These are phyloP conservation scores for Mystacides longicornis DNA, from an alignment of 2,888 invertebrate species.

Conservation along the genomic window DNA sequence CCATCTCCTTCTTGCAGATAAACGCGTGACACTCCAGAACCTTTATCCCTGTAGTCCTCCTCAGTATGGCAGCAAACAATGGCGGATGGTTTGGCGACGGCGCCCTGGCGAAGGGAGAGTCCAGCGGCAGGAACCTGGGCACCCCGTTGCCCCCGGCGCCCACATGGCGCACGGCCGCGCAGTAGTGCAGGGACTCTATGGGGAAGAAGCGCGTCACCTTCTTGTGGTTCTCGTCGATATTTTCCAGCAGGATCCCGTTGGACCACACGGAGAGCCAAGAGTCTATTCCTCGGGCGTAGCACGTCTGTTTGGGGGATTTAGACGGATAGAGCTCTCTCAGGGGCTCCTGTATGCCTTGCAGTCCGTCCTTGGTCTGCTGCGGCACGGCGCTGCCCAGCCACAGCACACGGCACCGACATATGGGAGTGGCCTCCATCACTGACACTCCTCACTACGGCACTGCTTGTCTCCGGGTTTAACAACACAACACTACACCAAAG, in stretches of 20 bases:
- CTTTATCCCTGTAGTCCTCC: slow-evolving; percentile 94
- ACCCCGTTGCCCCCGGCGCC: slow-evolving; percentile 64
- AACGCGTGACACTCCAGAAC: slow-evolving; percentile 98
- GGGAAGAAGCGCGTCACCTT: slow-evolving; percentile 94
- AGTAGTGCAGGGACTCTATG: slow-evolving; percentile 90
- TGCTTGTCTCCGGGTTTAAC: too few species aligned
- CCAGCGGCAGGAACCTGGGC: slow-evolving; percentile 87
- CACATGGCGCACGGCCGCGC: slow-evolving; percentile 89
- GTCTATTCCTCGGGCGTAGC: slow-evolving; percentile 84
- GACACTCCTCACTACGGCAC: neutral
- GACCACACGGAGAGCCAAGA: slow-evolving; percentile 97
- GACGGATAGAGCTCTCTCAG: slow-evolving; percentile 92
- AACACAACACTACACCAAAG: neutral
- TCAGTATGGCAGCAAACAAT: slow-evolving; percentile 91
- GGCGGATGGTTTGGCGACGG: slow-evolving; percentile 93
- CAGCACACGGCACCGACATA: slow-evolving; percentile 92
- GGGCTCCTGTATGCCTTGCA: slow-evolving; percentile 96
- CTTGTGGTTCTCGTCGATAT: slow-evolving; percentile 91
- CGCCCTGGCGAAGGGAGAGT: slow-evolving; percentile 91
- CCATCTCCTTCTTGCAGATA: slow-evolving; percentile 92
- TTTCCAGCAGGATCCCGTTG: slow-evolving; percentile 90
- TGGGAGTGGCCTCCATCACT: slow-evolving; percentile 75
- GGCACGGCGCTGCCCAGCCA: slow-evolving; percentile 96
- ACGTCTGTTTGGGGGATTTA: slow-evolving; percentile 62
- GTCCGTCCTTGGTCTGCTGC: slow-evolving; percentile 94